phyloP scores from a whole-genome alignment of 2,113 vertebrate species.

The Deroptyus accipitrinus region DNA sequence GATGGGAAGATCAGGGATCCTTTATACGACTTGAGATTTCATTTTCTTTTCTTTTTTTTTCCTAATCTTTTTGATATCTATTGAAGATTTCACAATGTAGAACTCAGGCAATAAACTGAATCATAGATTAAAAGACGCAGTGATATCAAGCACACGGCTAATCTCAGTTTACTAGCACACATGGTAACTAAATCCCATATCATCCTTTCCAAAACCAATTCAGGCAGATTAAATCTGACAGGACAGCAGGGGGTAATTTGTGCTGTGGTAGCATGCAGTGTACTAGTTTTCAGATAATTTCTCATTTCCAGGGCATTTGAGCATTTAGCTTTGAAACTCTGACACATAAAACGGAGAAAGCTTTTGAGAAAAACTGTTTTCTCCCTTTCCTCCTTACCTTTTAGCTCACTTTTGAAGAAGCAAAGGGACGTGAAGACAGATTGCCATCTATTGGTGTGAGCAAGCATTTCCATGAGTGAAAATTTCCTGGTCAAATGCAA shows the following conservation, averaged over 20 bases:
- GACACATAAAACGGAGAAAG: conserved; percentile 36
- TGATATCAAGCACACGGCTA: not conserved
- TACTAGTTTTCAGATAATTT: conserved; percentile 64
- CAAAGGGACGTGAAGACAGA: not conserved
- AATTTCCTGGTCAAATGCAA: not conserved
- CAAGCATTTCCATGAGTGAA: not conserved
- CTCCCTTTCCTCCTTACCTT: conserved; percentile 23
- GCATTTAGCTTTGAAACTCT: conserved; percentile 59
- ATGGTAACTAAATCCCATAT: conserved; percentile 40
- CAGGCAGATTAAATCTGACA: conserved; percentile 65
- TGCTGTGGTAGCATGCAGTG: conserved; percentile 41
- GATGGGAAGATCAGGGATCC: not conserved
- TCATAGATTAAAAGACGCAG: conserved; percentile 11
- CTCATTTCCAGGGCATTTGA: conserved; percentile 61
- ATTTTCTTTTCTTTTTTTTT: not conserved
- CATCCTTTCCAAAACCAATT: conserved; percentile 54
- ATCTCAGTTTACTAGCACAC: conserved; percentile 12
- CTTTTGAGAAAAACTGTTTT: conserved; percentile 48
- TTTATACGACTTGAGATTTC: not conserved
- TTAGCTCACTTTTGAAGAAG: not conserved
- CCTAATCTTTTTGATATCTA: not conserved
- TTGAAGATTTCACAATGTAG: not conserved
- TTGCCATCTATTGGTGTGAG: conserved; percentile 73
- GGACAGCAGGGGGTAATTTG: conserved; percentile 62
- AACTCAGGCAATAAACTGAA: not conserved